These are phyloP conservation scores for Pseudochirops corinnae DNA, from an alignment of 2,797 vertebrate species.

Conservation along the genomic window DNA sequence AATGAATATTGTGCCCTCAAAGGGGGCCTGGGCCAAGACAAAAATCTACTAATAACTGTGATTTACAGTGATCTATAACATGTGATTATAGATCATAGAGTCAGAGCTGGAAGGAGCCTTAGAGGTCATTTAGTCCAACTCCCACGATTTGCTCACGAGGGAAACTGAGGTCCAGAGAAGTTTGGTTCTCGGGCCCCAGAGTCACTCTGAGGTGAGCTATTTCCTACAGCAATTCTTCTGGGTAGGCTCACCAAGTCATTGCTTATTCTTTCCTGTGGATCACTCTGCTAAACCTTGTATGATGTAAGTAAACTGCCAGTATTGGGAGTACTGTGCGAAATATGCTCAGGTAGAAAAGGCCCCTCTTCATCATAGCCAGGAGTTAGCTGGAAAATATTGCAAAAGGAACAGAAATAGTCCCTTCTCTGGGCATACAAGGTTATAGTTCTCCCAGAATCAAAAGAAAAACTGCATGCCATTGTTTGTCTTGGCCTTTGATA, in stretches of 20 bases:
- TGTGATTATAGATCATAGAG: not conserved
- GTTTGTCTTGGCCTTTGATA: not conserved
- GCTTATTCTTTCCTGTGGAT: not conserved
- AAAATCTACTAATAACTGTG: not conserved
- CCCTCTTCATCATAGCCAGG: not conserved
- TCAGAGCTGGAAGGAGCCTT: not conserved
- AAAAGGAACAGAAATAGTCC: not conserved
- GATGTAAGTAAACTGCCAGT: not conserved
- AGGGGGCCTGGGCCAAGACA: not conserved
- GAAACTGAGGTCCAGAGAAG: not conserved
- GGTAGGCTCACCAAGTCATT: not conserved
- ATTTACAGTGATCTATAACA: not conserved
- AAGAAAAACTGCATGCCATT: not conserved
- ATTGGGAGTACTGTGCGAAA: not conserved
- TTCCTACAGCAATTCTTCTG: not conserved
- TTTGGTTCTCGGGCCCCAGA: not conserved
- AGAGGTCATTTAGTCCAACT: not conserved
- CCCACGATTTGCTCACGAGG: not conserved
- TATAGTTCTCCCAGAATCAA: not conserved
- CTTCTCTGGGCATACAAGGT: not conserved
- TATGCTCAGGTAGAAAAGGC: not conserved
- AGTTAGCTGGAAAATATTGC: not conserved
- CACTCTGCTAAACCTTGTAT: not conserved
- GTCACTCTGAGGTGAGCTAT: not conserved
- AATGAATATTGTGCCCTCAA: not conserved